Base-by-base conservation (phyloP, 1,140 invertebrate species). In the Drosophila triauraria region DNA sequence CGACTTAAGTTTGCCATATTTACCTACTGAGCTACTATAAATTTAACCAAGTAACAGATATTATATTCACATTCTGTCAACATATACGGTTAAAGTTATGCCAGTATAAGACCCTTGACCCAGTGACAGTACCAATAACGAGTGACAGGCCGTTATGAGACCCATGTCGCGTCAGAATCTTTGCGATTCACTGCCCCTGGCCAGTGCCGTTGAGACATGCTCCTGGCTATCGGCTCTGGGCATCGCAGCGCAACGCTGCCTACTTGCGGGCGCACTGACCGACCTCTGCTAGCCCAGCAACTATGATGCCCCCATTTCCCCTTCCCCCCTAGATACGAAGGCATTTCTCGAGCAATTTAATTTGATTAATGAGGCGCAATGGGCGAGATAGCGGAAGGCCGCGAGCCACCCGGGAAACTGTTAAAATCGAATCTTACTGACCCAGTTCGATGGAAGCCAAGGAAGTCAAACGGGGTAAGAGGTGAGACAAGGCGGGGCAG, bases 351-450 rank as follows among this genome's bases (percentile, higher is more conserved):
- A 51, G 75, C 72, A 86, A 85, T 82, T 86, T 86, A 75, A 86
- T 86, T 86, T 86, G 82, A 75, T 86, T 86, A 86, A 86, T 86
- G 82, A 86, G 78, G 58, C 78, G 82, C 75, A 86, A 71, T 54
- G 74, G 53, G 42, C 75, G 53, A 81, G 82, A 86, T 86, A 86
- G 78, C 75, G 79, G 27, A 51, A 48, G 57, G 51, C 56, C 47
- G 40, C 44, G 43, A 42, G 54, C 20, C 25, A 50, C n/a, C 27
- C 30, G 13, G 23, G 13, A 44, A 47, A 32, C 35, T 51, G 30
- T 76, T 69, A 35, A 48, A 58, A 44, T 51, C 38, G 42, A 59
- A 63, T 44, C 71, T 62, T 40, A 48, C 40, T 83, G 77, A 76
- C 70, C 81, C 64, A 84, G 48, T 70, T 83, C 43, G 23, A 54